Evolutionary conservation across 2,797 vertebrate species (phyloP).

Genomic region (Scyliorhinus canicula): DNA sequence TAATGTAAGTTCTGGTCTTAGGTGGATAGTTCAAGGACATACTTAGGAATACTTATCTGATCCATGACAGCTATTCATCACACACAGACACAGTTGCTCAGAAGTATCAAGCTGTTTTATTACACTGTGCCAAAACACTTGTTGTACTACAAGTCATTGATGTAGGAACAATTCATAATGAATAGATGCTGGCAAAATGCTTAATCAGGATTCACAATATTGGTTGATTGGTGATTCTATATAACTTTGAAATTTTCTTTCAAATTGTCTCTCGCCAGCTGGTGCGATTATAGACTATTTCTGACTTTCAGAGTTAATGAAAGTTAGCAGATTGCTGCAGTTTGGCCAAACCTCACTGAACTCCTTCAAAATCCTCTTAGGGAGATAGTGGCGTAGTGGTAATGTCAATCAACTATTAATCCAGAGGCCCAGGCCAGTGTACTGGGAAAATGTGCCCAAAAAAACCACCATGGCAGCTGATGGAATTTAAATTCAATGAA

Average conservation of each 20-base stretch:
- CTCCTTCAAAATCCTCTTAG: not conserved
- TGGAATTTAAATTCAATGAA: too few species aligned
- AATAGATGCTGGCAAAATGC: conserved; percentile 41
- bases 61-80: conserved; percentile 60
- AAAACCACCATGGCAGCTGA: too few species aligned
- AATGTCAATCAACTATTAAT: too few species aligned
- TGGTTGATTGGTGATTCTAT: not conserved
- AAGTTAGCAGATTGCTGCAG: not conserved
- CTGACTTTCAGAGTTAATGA: not conserved
- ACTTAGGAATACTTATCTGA: conserved; percentile 56
- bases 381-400: too few species aligned
- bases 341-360: not conserved
- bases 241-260: not conserved
- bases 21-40: conserved; percentile 54
- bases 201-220: not conserved
- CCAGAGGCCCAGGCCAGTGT: too few species aligned
- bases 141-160: conserved; percentile 57
- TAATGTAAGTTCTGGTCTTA: conserved; percentile 46
- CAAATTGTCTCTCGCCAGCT: not conserved
- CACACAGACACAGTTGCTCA: conserved; percentile 52
- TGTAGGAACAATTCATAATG: conserved; percentile 54
- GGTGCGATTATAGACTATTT: not conserved
- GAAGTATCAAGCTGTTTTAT: conserved; percentile 59
- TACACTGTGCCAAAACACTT: conserved; percentile 56
- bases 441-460: too few species aligned